A percentile compares a stretch with the other conserved stretches of the same genome.
Evolutionary conservation across 2,113 vertebrate species (phyloP).

Genomic region (Embiotoca jacksoni): DNA sequence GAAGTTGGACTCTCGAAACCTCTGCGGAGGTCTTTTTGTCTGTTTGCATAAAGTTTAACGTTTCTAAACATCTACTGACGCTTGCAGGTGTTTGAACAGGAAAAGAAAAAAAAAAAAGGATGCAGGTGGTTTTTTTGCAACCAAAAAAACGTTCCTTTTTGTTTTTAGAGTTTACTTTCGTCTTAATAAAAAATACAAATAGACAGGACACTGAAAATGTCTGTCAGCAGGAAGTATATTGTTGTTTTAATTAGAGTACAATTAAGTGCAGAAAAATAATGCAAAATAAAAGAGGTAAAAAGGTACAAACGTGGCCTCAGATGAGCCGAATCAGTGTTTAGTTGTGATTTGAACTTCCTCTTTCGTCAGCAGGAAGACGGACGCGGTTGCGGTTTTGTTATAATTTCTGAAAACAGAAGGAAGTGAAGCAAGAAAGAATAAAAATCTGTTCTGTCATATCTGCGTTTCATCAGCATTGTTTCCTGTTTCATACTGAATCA

Average conservation of each 20-base stretch:
- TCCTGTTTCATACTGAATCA: no score
- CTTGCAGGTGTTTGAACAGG: conserved; percentile 10
- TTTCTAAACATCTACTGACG: no score
- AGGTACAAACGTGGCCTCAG: no score
- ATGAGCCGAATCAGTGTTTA: neutral
- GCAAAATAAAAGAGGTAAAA: no score
- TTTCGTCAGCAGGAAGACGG: neutral
- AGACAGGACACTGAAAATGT: no score
- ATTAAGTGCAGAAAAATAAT: no score
- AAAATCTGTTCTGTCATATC: neutral
- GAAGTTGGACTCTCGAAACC: conserved; percentile 44
- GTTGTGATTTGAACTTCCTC: conserved; percentile 50
- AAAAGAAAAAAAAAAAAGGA: neutral
- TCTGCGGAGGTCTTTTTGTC: conserved; percentile 29
- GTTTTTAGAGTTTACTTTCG: no score
- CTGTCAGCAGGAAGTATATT: no score
- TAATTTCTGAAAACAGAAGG: conserved; percentile 37
- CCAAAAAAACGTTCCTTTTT: no score
- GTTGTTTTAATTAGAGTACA: no score
- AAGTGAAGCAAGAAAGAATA: conserved; percentile 34
- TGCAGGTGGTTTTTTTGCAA: neutral
- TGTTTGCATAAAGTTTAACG: no score
- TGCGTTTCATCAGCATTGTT: neutral
- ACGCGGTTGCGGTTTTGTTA: conserved; percentile 15
- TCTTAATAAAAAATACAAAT: no score